Percentiles rank a stretch among this genome's conserved stretches.
Evolutionary conservation across 2,888 invertebrate species (phyloP).

Genomic region (Eupeodes latifasciatus): DNA sequence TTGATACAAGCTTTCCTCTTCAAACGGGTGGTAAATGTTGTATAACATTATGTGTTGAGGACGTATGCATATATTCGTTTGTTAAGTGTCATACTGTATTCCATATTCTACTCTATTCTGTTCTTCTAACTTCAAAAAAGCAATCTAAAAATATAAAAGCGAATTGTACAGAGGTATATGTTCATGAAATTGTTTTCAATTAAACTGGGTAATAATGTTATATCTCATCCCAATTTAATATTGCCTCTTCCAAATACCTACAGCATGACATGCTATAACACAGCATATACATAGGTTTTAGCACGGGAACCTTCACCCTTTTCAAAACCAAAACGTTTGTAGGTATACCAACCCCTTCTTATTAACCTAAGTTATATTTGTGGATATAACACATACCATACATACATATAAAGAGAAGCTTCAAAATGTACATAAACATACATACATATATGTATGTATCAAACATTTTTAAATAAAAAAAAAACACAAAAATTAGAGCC

Average conservation of each 20-base stretch:
- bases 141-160: background rate
- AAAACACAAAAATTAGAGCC: constrained; percentile 64
- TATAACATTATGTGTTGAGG: no score
- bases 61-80: no score
- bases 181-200: constrained; percentile 67
- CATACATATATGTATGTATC: constrained; percentile 14
- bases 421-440: no score
- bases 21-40: no score
- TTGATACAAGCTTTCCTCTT: no score
- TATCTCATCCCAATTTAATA: constrained; percentile 61
- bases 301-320: constrained; percentile 29
- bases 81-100: no score
- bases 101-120: no score
- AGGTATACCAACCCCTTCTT: constrained; percentile 46
- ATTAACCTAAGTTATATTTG: constrained; percentile 4
- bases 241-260: constrained; percentile 48
- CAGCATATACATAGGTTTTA: background rate
- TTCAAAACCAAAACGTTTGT: constrained; percentile 42
- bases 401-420: background rate
- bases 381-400: background rate
- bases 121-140: no score
- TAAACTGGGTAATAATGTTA: constrained; percentile 69
- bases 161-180: background rate
- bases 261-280: constrained; percentile 27
- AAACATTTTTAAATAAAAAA: constrained; percentile 26